Evolutionary conservation across 2,113 vertebrate species (phyloP).

Genomic region (Cervus canadensis): DNA sequence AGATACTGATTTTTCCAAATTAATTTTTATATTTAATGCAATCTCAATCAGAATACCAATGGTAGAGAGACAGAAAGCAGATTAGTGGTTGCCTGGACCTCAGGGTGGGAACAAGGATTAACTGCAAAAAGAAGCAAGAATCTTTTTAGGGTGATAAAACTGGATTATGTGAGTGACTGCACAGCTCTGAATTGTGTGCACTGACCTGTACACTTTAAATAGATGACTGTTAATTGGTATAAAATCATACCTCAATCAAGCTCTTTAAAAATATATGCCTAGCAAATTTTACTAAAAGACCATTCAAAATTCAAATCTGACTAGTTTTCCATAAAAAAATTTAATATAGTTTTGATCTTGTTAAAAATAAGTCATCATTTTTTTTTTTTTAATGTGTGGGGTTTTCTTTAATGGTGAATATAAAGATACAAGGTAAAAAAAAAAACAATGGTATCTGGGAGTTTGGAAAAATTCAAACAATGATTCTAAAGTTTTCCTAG

Average conservation of each 20-base stretch:
- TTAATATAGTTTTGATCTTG: background rate
- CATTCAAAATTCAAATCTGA: background rate
- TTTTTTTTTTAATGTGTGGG: background rate
- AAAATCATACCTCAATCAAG: background rate
- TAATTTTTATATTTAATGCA: background rate
- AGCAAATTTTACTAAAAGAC: background rate
- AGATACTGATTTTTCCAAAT: background rate
- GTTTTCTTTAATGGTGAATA: background rate
- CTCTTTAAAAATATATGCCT: conserved; percentile 27
- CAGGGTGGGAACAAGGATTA: background rate
- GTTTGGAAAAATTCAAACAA: background rate
- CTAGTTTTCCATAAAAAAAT: background rate
- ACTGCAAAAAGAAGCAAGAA: background rate
- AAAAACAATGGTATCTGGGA: background rate
- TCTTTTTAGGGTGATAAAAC: background rate
- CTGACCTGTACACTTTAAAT: background rate
- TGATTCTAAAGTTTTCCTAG: background rate
- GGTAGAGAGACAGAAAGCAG: background rate
- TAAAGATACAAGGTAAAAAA: background rate
- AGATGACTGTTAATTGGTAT: background rate
- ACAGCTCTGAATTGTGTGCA: background rate
- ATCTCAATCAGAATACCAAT: background rate
- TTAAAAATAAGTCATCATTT: background rate
- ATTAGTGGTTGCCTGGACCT: background rate
- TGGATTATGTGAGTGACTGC: background rate